Conservation (phyloP, 1,140 invertebrate species). For the Brachionus rubens region DNA sequence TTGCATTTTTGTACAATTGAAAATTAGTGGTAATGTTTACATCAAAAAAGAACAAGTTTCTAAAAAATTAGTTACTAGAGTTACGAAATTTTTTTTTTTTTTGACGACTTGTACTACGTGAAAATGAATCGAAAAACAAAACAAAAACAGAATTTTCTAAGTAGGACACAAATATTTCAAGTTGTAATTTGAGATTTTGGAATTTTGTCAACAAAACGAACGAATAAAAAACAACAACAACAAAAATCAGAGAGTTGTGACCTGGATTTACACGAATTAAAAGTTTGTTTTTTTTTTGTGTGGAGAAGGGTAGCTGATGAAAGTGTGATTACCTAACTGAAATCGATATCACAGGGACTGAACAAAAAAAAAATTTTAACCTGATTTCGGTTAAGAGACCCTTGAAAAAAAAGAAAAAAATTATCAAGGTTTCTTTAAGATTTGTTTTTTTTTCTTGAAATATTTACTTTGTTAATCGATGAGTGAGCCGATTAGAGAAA, state of each 20-base stretch:
- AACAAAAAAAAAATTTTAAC: slow-evolving; percentile 37
- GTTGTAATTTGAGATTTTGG: slow-evolving; percentile 35
- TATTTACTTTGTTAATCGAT: slow-evolving; percentile 13
- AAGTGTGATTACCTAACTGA: slow-evolving; percentile 23
- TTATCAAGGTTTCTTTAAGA: slow-evolving; percentile 25
- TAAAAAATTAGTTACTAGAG: slow-evolving; percentile 8
- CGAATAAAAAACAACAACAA: slow-evolving; percentile 5
- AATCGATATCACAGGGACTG: too few species aligned
- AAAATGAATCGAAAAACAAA: too few species aligned
- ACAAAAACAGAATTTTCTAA: neutral
- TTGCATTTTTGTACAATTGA: neutral
- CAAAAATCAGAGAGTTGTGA: slow-evolving; percentile 21
- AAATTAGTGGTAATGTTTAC: too few species aligned
- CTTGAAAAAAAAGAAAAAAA: neutral
- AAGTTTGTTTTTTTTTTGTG: neutral
- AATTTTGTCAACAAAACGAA: slow-evolving; percentile 24
- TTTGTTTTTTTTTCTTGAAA: neutral
- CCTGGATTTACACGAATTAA: slow-evolving; percentile 29
- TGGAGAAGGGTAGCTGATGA: slow-evolving; percentile 14
- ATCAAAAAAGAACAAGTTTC: too few species aligned
- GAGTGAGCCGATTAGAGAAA: too few species aligned
- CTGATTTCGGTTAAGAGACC: slow-evolving; percentile 2
- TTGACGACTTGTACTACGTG: too few species aligned
- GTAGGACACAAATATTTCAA: slow-evolving; percentile 22
- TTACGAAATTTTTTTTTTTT: too few species aligned